Base-by-base conservation (phyloP, 2,113 vertebrate genomes). In the Turnix velox region DNA sequence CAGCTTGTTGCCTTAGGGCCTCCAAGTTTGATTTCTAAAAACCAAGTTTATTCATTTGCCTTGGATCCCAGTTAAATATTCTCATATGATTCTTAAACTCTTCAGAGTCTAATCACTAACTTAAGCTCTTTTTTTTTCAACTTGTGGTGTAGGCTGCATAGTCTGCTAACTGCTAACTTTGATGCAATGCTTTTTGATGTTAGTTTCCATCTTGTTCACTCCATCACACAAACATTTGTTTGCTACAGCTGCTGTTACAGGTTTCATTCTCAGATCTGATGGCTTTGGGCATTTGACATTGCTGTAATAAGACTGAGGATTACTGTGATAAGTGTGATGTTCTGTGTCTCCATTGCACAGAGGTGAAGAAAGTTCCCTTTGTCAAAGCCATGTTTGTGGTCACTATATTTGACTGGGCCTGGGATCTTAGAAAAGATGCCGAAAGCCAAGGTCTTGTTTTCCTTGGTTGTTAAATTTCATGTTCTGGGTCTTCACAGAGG, bases 11-110 rank as follows among this genome's bases (percentile, higher is more conserved):
- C 10, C 39, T 87, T 45, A 33, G 46, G 51, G 14, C 25, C 22
- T 51, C 20, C 30, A 33, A 51, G 43, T 62, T 6, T 31, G 5
- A 17, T 42, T 88, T 82, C 22, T 33, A 14, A 72, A 48, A 40
- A 1, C 0, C 0, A 2, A 23, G 18, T 22, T 1, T 57, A 45
- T 37, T 37, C 0, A 18, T 45, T 61, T 67, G 7, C 49, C 5
- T 88, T 51, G 10, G 9, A 63, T 33, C 16, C 28, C 43, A 20
- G 15, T 67, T 71, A 83, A 43, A 45, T 37, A 58, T 51, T 74
- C 30, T n/a, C 4, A 57, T 25, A 4, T 62, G 35, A 7, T 25
- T 78, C 30, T 69, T 78, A 68, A 67, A 37, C 12, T 58, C 27
- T 46, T 52, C 8, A 22, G 39, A 65, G 9, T 28, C 12, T 58